Evolutionary conservation across 2,113 vertebrate genomes (phyloP).

Genomic region (Manacus vitellinus): DNA sequence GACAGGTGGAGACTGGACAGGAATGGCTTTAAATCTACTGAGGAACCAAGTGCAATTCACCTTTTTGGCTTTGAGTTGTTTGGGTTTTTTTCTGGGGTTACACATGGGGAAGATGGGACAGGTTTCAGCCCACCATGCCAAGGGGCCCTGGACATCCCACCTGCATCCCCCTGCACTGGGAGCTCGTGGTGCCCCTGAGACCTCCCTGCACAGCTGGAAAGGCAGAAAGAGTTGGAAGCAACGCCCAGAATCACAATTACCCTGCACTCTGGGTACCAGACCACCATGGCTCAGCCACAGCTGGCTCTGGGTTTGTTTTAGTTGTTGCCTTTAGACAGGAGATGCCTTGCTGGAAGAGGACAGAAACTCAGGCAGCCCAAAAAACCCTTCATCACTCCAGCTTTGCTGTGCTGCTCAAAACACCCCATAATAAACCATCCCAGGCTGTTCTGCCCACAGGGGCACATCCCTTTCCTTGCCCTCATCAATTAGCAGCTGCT

Average conservation of each 20-base stretch:
- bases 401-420: neutral
- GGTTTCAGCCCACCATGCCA: neutral
- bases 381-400: neutral
- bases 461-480: neutral
- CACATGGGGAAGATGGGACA: neutral
- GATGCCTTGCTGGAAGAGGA: too few species aligned
- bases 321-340: accelerated
- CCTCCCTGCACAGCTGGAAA: accelerated
- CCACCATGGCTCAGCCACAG: accelerated
- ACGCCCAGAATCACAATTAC: neutral
- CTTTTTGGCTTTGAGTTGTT: neutral
- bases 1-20: neutral
- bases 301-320: neutral
- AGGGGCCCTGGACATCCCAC: too few species aligned
- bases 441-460: neutral
- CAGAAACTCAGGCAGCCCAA: neutral
- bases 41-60: neutral
- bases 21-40: neutral
- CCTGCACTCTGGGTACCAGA: neutral
- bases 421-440: neutral
- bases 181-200: neutral
- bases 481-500: constrained; percentile 25
- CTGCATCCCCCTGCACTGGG: too few species aligned
- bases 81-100: accelerated
- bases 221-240: neutral